Evolutionary conservation across 2,888 invertebrate genomes (phyloP).

Genomic region (Drosophila glabriapex): DNA sequence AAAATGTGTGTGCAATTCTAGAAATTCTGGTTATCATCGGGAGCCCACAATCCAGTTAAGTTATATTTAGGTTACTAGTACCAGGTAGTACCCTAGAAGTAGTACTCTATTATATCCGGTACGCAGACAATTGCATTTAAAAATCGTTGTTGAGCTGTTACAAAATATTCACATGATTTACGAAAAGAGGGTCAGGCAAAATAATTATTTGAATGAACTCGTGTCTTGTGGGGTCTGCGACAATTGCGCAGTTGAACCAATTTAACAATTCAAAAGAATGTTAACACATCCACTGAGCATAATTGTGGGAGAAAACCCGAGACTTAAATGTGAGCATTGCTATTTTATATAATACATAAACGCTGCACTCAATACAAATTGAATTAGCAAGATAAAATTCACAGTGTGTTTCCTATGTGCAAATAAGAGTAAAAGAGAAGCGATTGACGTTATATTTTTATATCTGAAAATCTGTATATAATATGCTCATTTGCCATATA

Average conservation of each 20-base stretch:
- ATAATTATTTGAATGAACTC: slow-evolving; percentile 41
- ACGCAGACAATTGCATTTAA: slow-evolving; percentile 48
- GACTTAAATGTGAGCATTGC: not conserved
- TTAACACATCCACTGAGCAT: slow-evolving; percentile 20
- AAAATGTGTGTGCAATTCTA: not conserved
- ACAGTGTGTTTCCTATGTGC: not conserved
- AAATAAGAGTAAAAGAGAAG: not conserved
- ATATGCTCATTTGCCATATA: slow-evolving; percentile 1
- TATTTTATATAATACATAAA: not conserved
- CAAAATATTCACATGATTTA: slow-evolving; percentile 59
- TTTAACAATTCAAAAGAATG: slow-evolving; percentile 37
- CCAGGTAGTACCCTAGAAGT: not conserved
- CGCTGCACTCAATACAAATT: not conserved
- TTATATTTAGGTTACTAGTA: not conserved
- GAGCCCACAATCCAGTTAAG: not conserved
- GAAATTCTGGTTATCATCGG: not conserved
- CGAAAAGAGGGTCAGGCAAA: slow-evolving; percentile 47
- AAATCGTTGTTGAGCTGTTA: slow-evolving; percentile 37
- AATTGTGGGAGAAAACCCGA: slow-evolving; percentile 50
- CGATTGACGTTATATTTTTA: not conserved
- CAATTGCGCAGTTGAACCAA: slow-evolving; percentile 45
- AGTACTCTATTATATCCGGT: slow-evolving; percentile 15
- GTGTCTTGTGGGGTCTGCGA: slow-evolving; percentile 21
- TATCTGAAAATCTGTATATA: not conserved
- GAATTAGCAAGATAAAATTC: not conserved